Base-by-base conservation (phyloP, 1,140 invertebrate genomes). In the Cotesia typhae region DNA sequence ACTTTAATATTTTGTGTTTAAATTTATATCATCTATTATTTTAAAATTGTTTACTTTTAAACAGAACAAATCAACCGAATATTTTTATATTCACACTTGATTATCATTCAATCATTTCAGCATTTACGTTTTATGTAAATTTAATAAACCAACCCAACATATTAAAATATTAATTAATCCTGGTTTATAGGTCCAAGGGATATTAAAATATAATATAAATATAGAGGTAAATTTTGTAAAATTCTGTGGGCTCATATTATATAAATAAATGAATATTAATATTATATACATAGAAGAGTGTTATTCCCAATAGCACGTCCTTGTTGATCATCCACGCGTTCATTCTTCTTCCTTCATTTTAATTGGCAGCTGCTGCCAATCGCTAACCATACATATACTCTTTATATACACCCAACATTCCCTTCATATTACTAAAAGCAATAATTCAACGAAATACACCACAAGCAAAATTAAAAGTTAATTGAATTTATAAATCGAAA, bases 291-390 rank as follows among this genome's bases (percentile, higher is more conserved):
- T 47, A 7, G 10, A 47, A 7, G 10, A 47, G 6, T 47, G 5
- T 47, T 3, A 47, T n/a, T 1, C 12, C 37, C 37, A 41, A 37
- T 64, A 28, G 28, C 28, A 28, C 28, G 7, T 41, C 14, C 7
- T 37, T 64, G 12, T 38, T 64, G 12, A 12, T 64, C 37, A 64
- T 64, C n/a, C 28, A 64, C 38, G 12, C 38, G 37, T 64, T 64
- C 38, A 41, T 41, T 17, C 36, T 64, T 41, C 7, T 38, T 64
- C n/a, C 61, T 14, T 47, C 61, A 37, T n/a, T 73, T 73, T 73
- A 73, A 70, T 73, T 73, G 72, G 67, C 72, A 73, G 67, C 67
- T 70, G 72, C 53, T 55, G 67, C 72, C 72, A 73, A 73, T 73
- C 72, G 65, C 61, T 14, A 37, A 7, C 41, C n/a, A 37, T 37